phyloP scores from a whole-genome alignment of 2,888 invertebrate genomes.

The Flexamia atlantica region DNA sequence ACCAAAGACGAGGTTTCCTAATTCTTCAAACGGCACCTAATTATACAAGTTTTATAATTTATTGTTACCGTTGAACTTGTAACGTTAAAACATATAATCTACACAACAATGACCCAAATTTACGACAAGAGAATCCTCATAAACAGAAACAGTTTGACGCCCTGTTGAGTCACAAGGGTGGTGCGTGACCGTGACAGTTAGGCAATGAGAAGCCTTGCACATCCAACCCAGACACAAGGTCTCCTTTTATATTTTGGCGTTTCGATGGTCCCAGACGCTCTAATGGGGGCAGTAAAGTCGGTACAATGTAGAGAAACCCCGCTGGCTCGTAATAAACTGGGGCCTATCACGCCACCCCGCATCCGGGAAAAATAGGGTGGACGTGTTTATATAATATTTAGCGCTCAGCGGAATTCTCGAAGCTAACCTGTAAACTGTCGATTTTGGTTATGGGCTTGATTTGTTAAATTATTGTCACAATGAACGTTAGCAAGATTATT shows the following conservation, averaged over 20 bases:
- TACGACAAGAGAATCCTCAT: neutral
- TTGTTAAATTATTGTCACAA: no score
- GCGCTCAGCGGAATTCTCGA: neutral
- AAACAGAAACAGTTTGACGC: neutral
- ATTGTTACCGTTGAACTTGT: no score
- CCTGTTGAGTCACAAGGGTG: constrained; percentile 7
- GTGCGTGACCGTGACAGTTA: constrained; percentile 12
- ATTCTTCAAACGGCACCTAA: no score
- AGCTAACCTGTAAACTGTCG: no score
- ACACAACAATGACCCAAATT: no score
- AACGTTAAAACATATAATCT: no score
- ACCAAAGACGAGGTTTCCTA: no score
- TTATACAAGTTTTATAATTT: no score
- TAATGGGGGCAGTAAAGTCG: constrained; percentile 31
- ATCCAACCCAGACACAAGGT: constrained; percentile 21
- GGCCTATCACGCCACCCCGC: constrained; percentile 38
- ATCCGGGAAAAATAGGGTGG: neutral
- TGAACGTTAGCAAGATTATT: no score
- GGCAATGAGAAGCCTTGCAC: constrained; percentile 21
- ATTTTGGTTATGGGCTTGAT: no score
- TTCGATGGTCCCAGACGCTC: constrained; percentile 24
- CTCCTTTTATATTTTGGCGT: constrained; percentile 54
- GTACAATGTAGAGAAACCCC: constrained; percentile 35
- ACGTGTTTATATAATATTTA: neutral
- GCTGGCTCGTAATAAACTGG: constrained; percentile 20